phyloP scores from a whole-genome alignment of 1,140 invertebrate species.

The Teleogryllus occipitalis region DNA sequence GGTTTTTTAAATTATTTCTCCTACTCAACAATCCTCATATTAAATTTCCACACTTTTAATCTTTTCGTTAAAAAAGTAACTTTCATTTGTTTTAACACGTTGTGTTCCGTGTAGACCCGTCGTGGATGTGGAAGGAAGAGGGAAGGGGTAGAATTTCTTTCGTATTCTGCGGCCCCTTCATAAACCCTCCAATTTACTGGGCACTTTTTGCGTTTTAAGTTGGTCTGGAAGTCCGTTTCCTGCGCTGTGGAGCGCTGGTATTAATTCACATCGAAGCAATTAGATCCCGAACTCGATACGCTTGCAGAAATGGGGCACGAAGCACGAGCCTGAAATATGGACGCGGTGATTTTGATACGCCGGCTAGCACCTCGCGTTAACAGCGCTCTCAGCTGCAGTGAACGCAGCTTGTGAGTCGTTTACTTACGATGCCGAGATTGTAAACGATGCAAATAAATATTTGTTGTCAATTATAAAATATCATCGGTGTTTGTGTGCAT shows the following conservation, averaged over 20 bases:
- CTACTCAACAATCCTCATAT: neutral
- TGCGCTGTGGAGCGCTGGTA: neutral
- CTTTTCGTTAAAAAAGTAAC: neutral
- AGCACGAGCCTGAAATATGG: neutral
- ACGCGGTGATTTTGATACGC: neutral
- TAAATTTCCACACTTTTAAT: neutral
- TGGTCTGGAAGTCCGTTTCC: neutral
- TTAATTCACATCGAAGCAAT: neutral
- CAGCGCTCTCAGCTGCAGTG: too few relatives aligned
- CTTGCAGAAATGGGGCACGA: neutral
- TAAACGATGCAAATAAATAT: too few relatives aligned
- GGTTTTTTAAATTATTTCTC: too few relatives aligned
- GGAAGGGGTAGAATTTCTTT: neutral
- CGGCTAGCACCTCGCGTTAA: too few relatives aligned
- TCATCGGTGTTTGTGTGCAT: too few relatives aligned
- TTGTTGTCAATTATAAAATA: too few relatives aligned
- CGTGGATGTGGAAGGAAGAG: neutral
- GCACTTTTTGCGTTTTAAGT: neutral
- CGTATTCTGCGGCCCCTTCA: neutral
- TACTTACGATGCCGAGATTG: too few relatives aligned
- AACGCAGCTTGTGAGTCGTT: too few relatives aligned
- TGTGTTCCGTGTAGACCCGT: neutral
- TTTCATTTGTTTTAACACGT: neutral
- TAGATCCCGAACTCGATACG: neutral
- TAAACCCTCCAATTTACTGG: neutral